Percentiles rank a stretch among this genome's conserved stretches.
These are phyloP conservation scores for Cecropterus lyciades DNA, from an alignment of 1,140 invertebrate genomes.

Conservation along the genomic window DNA sequence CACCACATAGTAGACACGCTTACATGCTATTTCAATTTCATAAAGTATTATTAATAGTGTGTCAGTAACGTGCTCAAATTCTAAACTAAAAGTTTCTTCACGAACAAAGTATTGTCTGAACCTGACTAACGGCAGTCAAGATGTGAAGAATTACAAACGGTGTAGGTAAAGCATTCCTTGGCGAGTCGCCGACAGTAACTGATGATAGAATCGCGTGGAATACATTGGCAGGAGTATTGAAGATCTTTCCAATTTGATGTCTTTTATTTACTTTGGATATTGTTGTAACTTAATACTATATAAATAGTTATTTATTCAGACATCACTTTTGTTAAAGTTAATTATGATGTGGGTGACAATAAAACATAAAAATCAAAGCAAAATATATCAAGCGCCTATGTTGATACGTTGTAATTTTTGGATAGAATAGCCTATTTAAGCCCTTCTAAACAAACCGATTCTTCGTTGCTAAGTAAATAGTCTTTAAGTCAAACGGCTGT, in stretches of 20 bases:
- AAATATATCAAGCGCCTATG: too few species aligned
- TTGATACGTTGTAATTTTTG: too few species aligned
- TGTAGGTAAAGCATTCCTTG: constrained; percentile 40
- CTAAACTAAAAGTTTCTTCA: neutral
- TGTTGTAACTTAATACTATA: neutral
- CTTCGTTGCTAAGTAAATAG: too few species aligned
- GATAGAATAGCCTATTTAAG: too few species aligned
- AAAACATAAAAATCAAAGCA: too few species aligned
- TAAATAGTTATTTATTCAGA: too few species aligned
- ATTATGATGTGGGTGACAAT: too few species aligned
- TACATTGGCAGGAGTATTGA: constrained; percentile 6
- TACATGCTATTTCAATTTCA: too few species aligned
- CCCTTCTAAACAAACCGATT: too few species aligned
- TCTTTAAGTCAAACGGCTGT: too few species aligned
- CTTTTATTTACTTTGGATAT: neutral
- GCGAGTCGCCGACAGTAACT: constrained; percentile 37
- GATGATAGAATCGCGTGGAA: constrained; percentile 34
- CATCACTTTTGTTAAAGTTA: too few species aligned
- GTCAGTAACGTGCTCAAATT: neutral
- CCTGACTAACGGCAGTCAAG: constrained; percentile 7
- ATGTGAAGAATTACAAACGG: constrained; percentile 11
- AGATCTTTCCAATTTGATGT: neutral
- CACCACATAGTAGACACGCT: too few species aligned
- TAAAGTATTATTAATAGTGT: neutral
- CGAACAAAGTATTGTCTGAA: neutral